Percentiles rank a stretch among this genome's conserved stretches.
Conservation (phyloP, 1,140 invertebrate genomes). For the Anoplolepis gracilipes region DNA sequence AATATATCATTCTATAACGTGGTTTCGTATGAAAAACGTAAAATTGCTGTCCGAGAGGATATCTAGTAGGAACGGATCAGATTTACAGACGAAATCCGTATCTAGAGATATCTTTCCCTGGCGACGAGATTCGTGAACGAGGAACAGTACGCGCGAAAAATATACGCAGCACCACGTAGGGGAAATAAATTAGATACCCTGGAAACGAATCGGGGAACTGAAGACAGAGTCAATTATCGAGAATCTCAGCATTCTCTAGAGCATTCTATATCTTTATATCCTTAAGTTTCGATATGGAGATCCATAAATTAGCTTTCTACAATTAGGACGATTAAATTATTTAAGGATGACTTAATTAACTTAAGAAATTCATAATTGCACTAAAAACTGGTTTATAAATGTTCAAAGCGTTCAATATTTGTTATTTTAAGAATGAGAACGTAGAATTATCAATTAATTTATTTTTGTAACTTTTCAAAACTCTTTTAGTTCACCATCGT, state of each 20-base stretch:
- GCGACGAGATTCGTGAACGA: background rate
- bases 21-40: constrained; percentile 21
- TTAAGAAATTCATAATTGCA: background rate
- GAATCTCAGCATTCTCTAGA: constrained; percentile 60
- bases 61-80: constrained; percentile 56
- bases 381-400: background rate
- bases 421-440: background rate
- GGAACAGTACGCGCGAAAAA: constrained; percentile 62
- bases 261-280: constrained; percentile 36
- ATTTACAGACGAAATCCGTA: constrained; percentile 67
- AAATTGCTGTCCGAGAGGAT: constrained; percentile 41
- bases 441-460: background rate
- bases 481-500: background rate
- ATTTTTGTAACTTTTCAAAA: background rate
- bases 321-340: background rate
- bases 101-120: constrained; percentile 62
- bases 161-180: constrained; percentile 70
- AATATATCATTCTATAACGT: background rate
- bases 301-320: constrained; percentile 4
- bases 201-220: constrained; percentile 65
- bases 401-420: background rate
- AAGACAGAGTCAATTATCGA: constrained; percentile 76
- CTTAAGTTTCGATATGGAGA: constrained; percentile 38
- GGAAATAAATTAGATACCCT: constrained; percentile 71
- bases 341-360: background rate